phyloP scores from a whole-genome alignment of 2,113 vertebrate species.

The Anolis carolinensis region DNA sequence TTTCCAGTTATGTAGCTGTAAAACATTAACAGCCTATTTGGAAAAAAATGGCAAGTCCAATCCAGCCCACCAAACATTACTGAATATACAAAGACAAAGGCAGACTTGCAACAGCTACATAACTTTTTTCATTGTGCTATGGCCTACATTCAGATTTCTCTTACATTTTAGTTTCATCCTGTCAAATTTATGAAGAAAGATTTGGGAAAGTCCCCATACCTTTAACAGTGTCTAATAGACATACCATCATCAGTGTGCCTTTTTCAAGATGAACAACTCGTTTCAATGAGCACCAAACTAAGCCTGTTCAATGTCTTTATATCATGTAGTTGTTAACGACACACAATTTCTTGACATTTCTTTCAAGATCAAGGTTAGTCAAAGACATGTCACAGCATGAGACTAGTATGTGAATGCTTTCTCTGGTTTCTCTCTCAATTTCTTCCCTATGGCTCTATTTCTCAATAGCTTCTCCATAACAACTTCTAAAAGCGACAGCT shows the following conservation, averaged over 20 bases:
- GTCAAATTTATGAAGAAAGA: too few species aligned
- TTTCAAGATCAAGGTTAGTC: not conserved
- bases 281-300: too few species aligned
- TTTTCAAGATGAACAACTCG: not conserved
- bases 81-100: too few species aligned
- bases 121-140: too few species aligned
- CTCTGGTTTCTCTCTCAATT: not conserved
- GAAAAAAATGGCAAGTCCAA: too few species aligned
- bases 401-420: constrained; percentile 30
- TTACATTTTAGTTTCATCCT: too few species aligned
- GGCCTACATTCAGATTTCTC: too few species aligned
- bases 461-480: constrained; percentile 13
- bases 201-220: not conserved
- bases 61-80: too few species aligned
- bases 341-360: not conserved
- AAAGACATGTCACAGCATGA: not conserved
- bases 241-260: not conserved
- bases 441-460: constrained; percentile 2
- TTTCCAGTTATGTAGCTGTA: too few species aligned
- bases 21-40: too few species aligned
- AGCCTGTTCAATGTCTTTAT: not conserved
- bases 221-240: not conserved
- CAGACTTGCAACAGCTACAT: too few species aligned
- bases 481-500: constrained; percentile 18
- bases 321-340: not conserved